Conservation (phyloP, 2,113 vertebrate species). For the Bubalus kerabau region DNA sequence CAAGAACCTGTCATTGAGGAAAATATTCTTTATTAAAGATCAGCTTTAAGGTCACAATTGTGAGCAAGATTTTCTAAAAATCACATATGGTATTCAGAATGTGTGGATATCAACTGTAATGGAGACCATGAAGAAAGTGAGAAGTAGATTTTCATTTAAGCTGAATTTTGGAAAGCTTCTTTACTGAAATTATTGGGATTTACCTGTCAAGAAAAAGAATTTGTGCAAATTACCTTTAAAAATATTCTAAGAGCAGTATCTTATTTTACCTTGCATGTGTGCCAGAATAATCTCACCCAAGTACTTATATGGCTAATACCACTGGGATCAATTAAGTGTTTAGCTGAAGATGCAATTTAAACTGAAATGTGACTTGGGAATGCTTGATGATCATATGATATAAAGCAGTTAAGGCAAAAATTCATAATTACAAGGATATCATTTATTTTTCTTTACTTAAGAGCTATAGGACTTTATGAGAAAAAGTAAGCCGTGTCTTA, state of each 20-base stretch:
- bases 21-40: neutral
- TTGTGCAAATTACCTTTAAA: neutral
- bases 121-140: neutral
- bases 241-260: neutral
- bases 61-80: neutral
- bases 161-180: neutral
- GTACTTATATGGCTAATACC: neutral
- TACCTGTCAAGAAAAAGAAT: neutral
- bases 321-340: neutral
- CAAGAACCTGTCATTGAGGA: neutral
- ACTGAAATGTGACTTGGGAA: neutral
- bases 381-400: neutral
- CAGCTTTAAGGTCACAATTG: neutral
- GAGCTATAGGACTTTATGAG: neutral
- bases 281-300: neutral
- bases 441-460: constrained; percentile 4
- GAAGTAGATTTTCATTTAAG: neutral
- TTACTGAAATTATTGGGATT: neutral
- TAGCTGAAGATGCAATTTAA: neutral
- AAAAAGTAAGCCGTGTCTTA: neutral
- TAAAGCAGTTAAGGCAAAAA: neutral
- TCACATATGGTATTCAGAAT: neutral
- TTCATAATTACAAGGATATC: neutral
- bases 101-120: neutral
- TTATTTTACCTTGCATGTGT: neutral